Conservation (phyloP, 2,888 invertebrate genomes). For the Ophioninae sp. region DNA sequence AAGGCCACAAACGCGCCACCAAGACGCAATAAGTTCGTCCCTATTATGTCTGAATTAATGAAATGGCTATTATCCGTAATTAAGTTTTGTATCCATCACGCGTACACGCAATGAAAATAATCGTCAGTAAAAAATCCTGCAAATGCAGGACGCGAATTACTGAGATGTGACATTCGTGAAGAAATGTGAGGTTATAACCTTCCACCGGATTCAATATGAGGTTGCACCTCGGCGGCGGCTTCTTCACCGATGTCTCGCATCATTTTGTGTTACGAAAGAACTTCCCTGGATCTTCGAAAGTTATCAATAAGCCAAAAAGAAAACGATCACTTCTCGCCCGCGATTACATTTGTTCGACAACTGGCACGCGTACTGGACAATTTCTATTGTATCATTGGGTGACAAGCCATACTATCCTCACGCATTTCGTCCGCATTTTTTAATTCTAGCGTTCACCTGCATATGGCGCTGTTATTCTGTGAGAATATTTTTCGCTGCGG, state of each 20-base stretch:
- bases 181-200: constrained; percentile 64
- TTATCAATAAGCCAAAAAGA: background rate
- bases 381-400: too few relatives aligned
- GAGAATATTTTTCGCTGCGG: too few relatives aligned
- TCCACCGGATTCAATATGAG: constrained; percentile 60
- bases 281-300: background rate
- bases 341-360: constrained; percentile 23
- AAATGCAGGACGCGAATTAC: background rate
- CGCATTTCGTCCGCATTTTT: too few relatives aligned
- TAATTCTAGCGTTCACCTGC: too few relatives aligned
- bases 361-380: background rate
- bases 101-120: background rate
- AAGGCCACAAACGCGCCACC: background rate
- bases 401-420: too few relatives aligned
- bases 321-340: background rate
- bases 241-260: constrained; percentile 74
- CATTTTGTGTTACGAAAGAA: constrained; percentile 66
- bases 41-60: background rate
- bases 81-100: background rate
- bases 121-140: background rate
- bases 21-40: background rate
- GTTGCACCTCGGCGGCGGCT: constrained; percentile 67
- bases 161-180: constrained; percentile 23
- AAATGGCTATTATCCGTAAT: background rate
- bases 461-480: too few relatives aligned